These are phyloP conservation scores for Lepeophtheirus nordmannii DNA, from an alignment of 2,888 invertebrate species.

Conservation along the genomic window DNA sequence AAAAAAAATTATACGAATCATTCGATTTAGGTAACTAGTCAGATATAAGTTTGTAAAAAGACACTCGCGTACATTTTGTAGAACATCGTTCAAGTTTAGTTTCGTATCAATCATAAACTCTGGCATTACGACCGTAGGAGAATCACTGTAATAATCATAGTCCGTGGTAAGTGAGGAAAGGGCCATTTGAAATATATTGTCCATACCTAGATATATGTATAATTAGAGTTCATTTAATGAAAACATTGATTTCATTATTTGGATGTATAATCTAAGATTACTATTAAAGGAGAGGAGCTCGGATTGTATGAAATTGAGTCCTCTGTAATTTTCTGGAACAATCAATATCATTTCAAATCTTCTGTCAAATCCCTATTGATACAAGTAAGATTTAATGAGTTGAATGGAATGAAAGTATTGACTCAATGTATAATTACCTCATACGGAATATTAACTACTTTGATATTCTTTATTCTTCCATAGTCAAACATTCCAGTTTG, in stretches of 20 bases:
- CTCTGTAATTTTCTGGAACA: background rate
- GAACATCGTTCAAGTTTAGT: background rate
- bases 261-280: too few species aligned
- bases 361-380: background rate
- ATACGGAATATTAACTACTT: constrained; percentile 12
- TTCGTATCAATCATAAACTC: constrained; percentile 4
- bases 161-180: background rate
- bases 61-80: background rate
- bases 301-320: background rate
- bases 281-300: background rate
- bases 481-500: background rate
- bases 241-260: too few species aligned
- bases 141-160: background rate
- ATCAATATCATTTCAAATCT: constrained; percentile 10
- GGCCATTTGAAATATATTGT: background rate
- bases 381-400: background rate
- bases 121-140: background rate
- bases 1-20: background rate
- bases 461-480: constrained; percentile 10
- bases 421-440: constrained; percentile 4
- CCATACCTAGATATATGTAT: background rate
- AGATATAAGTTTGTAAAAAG: background rate
- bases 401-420: background rate
- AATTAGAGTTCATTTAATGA: background rate
- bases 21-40: background rate